Evolutionary conservation across 2,888 invertebrate genomes (phyloP), one percentile per base, ranked within the genome.

Genomic region (Aphelenchoides bicaudatus): DNA sequence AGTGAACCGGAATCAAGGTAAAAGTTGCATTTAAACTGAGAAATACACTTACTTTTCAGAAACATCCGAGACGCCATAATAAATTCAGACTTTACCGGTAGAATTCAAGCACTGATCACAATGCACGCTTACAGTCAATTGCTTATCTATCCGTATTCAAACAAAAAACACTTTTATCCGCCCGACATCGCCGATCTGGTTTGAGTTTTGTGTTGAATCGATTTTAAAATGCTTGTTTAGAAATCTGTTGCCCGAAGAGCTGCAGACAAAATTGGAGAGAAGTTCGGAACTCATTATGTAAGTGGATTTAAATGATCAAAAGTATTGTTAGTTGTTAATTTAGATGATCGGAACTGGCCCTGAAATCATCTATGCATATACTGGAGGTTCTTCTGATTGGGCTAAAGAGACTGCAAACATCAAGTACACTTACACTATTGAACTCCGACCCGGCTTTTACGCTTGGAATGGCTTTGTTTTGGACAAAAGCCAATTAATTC

Each of bases 381-480:
- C 76, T 0, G 76, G 76, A 2, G 76, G 76, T 27, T 70, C 72
- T 0, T 70, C 72, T 3, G 76, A 76, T 55, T 76, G 76, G 76
- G 76, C 76, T 13, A 76, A 74, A 49, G 73, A 77, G 47, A 76
- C 69, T 10, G 66, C 73, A 34, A 67, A 67, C 39, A 66, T 74
- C 57, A 75, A 76, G 58, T 76, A 76, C 58, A 73, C 75, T 10
- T 75, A 76, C 57, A 75, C 75, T 1, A 70, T 75, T 31, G 75
- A 76, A 48, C 57, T 76, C 21, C 59, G 76, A 25, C 76, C 76
- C 0, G 23, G 28, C 21, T 23, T 56, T 62, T 50, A 34, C 75
- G 75, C 72, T 25, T 77, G 74, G 73, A 76, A 76, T 50, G 76
- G 76, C 23, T 76, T 76, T 56, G 71, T 76, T 6, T 57, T 76